Evolutionary conservation across 2,797 vertebrate species (phyloP), one percentile per base, ranked within the genome.

Genomic region (Leucoraja ocellata): DNA sequence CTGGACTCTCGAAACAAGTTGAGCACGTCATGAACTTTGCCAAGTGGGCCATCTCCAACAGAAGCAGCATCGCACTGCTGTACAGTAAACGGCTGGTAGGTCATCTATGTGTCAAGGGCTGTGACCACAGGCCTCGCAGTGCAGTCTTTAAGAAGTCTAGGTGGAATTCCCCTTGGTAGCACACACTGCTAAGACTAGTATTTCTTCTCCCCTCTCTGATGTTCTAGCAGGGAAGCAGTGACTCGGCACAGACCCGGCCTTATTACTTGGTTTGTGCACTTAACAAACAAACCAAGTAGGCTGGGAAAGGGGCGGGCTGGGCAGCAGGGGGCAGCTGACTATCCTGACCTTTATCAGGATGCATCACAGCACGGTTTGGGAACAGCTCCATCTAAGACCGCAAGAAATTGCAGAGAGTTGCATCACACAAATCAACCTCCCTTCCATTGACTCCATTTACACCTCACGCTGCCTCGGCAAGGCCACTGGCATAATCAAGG

Each of bases 11-110:
- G 78, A 97, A 97, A 93, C 97, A 97, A 93, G 94, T 97, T 94
- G 97, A 97, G 93, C 97, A 97, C 0, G 97, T 97, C 13, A 97
- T 97, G 95, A 97, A 97, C 94, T 97, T 97, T 95, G 97, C 97
- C 93, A 97, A 97, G 93, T 97, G 96, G 96, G 97, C 97, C 14
- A 96, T 97, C 94, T 96, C 96, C 94, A 97, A 96, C 94, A 96
- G 96, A 93, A 97, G 97, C 95, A 97, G 96, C 94, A 97, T 96
- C 63, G 97, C 97, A 0, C 94, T 97, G 32, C 94, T 97, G 8
- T 97, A 97, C 95, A 97, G 97, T 95, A 97, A 97, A 94, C 95
- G 97, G 73, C 94, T 97, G 96, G 97, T 97, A 95, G 95, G 61
- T 88, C n/a, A 88, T 88, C 28, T 2, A 21, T 36, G 63, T 23